Evolutionary conservation across 2,113 vertebrate genomes (phyloP), one percentile per base, ranked within the genome.

Genomic region (Alethe castanea): DNA sequence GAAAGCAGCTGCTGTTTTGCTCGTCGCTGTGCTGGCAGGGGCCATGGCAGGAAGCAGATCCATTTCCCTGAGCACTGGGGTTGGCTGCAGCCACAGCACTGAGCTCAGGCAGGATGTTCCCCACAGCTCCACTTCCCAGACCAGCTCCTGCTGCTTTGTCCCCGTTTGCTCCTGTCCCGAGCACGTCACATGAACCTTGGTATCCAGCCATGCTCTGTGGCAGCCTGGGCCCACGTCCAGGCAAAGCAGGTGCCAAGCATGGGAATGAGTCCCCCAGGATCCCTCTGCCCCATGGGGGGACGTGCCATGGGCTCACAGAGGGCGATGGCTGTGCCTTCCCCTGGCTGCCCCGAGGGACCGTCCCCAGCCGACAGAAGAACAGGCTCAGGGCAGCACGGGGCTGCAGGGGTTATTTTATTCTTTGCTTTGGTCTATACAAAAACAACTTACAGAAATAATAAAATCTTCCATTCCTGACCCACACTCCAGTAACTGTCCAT

Each of bases 361-460:
- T 33, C 80, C 70, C 53, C 52, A 31, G 70, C 40, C 0, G 2
- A 59, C 12, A 47, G 26, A 95, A 92, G 84, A 96, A 96, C 15
- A 82, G 72, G 88, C 71, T 88, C 71, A 48, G 61, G 71, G 88
- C 92, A 81, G 48, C 64, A 17, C 56, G 1, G 87, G 94, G 92
- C 94, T 95, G 92, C 91, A 94, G 93, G 94, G 88, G 92, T 97
- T 97, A 94, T 97, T 98, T 98, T 98, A 98, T 98, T 96, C 90
- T 97, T 97, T 97, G 97, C 98, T 98, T 98, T 98, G 98, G 98
- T 98, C 97, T 97, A 98, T 98, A 98, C 98, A 98, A 98, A 98
- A 98, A 97, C 97, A 97, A 97, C 97, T 95, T 96, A 96, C 96
- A 98, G 98, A 97, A 33, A 97, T 97, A 97, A 98, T 98, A 97